Percentiles rank a stretch among this genome's conserved stretches.
Conservation (phyloP, 1,140 invertebrate species). For the Brachionus plicatilis region DNA sequence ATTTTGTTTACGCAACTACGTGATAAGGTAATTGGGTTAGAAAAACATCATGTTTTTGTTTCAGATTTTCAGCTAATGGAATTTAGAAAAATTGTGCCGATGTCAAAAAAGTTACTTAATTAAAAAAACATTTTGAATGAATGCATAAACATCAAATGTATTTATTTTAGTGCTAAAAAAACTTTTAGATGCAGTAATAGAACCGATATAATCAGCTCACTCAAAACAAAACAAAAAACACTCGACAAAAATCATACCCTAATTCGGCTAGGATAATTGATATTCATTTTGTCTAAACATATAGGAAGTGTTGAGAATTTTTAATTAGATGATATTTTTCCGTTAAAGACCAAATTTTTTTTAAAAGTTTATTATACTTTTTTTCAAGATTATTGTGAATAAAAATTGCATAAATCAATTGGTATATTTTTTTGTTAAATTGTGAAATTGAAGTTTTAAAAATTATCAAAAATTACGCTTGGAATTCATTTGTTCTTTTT, state of each 20-base stretch:
- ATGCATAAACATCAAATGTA: slow-evolving; percentile 1
- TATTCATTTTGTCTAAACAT: not conserved
- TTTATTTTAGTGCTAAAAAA: not conserved
- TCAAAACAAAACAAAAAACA: not conserved
- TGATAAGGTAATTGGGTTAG: not conserved
- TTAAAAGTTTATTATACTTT: not conserved
- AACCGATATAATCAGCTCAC: not conserved
- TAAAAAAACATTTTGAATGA: not conserved
- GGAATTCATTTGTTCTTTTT: too few species aligned
- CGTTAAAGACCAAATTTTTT: not conserved
- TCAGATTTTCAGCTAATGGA: not conserved
- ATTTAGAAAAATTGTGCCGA: not conserved
- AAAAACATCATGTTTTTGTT: slow-evolving; percentile 1
- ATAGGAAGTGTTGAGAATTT: not conserved
- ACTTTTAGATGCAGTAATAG: not conserved
- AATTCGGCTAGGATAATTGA: not conserved
- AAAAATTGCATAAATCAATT: too few species aligned
- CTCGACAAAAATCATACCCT: not conserved
- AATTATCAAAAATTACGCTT: too few species aligned
- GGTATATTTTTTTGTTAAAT: too few species aligned
- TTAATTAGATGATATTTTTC: not conserved
- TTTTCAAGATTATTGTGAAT: too few species aligned
- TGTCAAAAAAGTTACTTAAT: slow-evolving; percentile 1
- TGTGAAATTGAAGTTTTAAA: too few species aligned
- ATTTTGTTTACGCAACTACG: not conserved